Percentiles rank a stretch among this genome's conserved stretches.
phyloP scores from a whole-genome alignment of 2,797 vertebrate species.

The Falco cherrug region DNA sequence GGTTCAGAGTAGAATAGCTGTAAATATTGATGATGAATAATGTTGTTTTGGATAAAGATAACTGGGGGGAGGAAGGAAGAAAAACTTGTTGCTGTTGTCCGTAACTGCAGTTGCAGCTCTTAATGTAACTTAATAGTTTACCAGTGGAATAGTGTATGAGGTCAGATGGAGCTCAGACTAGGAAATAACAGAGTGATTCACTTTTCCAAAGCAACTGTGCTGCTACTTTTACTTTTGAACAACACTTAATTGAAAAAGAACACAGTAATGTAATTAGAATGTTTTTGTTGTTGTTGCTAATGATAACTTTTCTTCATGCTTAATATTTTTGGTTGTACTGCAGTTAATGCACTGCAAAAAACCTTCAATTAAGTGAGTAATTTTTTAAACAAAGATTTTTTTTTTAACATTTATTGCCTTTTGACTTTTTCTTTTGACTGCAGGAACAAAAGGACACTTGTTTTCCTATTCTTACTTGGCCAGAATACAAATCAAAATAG shows the following conservation, averaged over 20 bases:
- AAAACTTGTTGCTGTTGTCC: not conserved
- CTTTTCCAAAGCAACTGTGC: not conserved
- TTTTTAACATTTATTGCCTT: not conserved
- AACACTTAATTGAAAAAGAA: not conserved
- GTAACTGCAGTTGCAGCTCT: not conserved
- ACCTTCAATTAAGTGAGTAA: not conserved
- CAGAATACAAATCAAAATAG: conserved; percentile 62
- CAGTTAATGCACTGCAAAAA: not conserved
- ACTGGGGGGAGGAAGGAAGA: not conserved
- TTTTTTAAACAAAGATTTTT: not conserved
- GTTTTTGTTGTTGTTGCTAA: not conserved
- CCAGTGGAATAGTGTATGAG: not conserved
- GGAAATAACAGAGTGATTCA: conserved; percentile 49
- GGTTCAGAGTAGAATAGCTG: not conserved
- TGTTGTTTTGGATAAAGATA: not conserved
- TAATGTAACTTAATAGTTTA: not conserved
- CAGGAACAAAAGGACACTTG: conserved; percentile 59
- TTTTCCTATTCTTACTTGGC: conserved; percentile 54
- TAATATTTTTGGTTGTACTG: not conserved
- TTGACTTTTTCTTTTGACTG: conserved; percentile 25
- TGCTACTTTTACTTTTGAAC: conserved; percentile 6
- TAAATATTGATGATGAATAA: not conserved
- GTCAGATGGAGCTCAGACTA: not conserved
- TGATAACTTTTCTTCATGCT: not conserved
- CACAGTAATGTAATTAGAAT: not conserved